phyloP scores from a whole-genome alignment of 2,797 vertebrate species.

The Masticophis lateralis region DNA sequence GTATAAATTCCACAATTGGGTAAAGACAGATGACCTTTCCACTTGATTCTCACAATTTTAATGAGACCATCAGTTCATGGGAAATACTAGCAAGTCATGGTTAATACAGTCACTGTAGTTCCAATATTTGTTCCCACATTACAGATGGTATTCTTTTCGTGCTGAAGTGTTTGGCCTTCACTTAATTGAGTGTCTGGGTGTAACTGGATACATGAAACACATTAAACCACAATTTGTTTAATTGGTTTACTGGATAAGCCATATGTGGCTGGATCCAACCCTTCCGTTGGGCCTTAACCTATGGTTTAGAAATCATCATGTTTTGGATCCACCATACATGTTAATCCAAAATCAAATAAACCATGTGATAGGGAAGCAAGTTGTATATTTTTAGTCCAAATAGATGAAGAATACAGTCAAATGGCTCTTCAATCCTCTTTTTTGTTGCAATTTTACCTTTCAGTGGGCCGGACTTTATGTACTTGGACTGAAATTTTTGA shows the following conservation, averaged over 20 bases:
- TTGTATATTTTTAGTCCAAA: too few species aligned
- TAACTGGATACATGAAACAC: background rate
- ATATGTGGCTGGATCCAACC: background rate
- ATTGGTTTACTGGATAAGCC: background rate
- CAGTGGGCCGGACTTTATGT: background rate
- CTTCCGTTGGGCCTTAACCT: background rate
- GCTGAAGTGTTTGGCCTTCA: background rate
- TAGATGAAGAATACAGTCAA: background rate
- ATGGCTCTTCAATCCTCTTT: background rate
- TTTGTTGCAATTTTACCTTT: background rate
- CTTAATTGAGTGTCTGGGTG: background rate
- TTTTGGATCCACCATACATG: background rate
- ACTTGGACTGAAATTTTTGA: too few species aligned
- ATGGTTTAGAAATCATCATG: background rate
- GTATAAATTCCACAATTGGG: too few species aligned
- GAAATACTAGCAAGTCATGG: too few species aligned
- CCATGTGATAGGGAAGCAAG: too few species aligned
- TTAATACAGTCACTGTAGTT: background rate
- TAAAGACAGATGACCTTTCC: too few species aligned
- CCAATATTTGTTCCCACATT: background rate
- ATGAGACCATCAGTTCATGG: too few species aligned
- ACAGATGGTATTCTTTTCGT: background rate
- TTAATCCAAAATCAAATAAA: background rate
- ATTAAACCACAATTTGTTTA: background rate
- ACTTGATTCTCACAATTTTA: too few species aligned